Evolutionary conservation across 2,888 invertebrate species (phyloP).

Genomic region (Drosophila falleni): DNA sequence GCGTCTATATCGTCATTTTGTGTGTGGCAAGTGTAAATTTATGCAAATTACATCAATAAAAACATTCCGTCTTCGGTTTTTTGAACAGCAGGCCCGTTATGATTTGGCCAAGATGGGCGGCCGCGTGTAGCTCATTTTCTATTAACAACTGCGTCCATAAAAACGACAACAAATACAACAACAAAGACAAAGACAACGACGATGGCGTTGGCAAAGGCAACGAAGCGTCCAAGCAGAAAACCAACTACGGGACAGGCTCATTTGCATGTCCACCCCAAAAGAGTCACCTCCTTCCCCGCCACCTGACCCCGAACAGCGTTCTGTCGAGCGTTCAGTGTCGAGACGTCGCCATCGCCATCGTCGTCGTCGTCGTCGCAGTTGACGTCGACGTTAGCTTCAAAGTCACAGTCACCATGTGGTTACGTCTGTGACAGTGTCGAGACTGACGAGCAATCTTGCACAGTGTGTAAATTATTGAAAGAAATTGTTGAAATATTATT

Average conservation of each 20-base stretch:
- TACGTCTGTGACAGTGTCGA: slow-evolving; percentile 76
- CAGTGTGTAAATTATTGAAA: slow-evolving; percentile 47
- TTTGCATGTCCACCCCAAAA: slow-evolving; percentile 73
- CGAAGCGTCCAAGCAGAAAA: slow-evolving; percentile 81
- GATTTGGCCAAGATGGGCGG: slow-evolving; percentile 75
- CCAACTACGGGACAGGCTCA: slow-evolving; percentile 80
- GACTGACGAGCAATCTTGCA: slow-evolving; percentile 52
- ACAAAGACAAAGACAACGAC: slow-evolving; percentile 13
- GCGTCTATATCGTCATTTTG: slow-evolving; percentile 9
- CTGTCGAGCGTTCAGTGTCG: slow-evolving; percentile 35
- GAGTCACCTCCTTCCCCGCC: background rate
- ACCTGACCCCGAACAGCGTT: slow-evolving; percentile 39
- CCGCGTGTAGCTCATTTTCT: slow-evolving; percentile 78
- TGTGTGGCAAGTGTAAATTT: slow-evolving; percentile 77
- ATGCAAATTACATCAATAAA: slow-evolving; percentile 82
- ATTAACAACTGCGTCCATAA: slow-evolving; percentile 82
- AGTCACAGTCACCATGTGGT: slow-evolving; percentile 75
- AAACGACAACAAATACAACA: slow-evolving; percentile 60
- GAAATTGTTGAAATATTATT: background rate
- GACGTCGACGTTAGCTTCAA: slow-evolving; percentile 50
- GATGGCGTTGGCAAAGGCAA: slow-evolving; percentile 63
- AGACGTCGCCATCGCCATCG: slow-evolving; percentile 30
- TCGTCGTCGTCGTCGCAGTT: background rate
- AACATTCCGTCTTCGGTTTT: slow-evolving; percentile 76
- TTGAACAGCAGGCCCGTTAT: slow-evolving; percentile 61